Base-by-base conservation (phyloP, 2,888 invertebrate genomes). In the Cephalotes varians region DNA sequence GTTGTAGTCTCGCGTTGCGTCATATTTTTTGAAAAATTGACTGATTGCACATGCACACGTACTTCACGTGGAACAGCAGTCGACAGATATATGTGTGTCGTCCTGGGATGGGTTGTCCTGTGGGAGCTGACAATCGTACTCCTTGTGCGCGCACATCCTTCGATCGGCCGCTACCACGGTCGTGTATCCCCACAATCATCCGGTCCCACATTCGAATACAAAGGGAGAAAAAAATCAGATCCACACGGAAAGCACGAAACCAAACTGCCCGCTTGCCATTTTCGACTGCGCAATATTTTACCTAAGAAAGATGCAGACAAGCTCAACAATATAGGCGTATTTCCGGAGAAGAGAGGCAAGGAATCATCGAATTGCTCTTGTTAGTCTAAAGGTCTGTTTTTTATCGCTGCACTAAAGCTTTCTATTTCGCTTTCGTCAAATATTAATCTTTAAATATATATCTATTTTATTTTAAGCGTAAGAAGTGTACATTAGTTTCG, bases 271-370 rank as follows among this genome's bases (percentile, higher is more conserved):
- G 92, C 88, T 91, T 87, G 85, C 82, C 85, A 67, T 71, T 80
- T 84, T 87, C 86, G 86, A 90, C 88, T 89, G 87, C 87, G 90
- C 92, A 92, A 89, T 92, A 92, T 93, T 92, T 92, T 92, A 92
- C 86, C 87, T 83, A 85, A 86, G 79, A 85, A 79, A 81, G 18
- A 44, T 65, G 64, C 44, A 28, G 67, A 76, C 85, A 86, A 90
- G 91, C 91, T 92, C 91, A 90, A 92, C 91, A 67, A 64, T 88
- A 88, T 90, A 91, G 91, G 82, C 84, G 91, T 90, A 91, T 91
- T 91, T 91, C 85, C 87, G 90, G 82, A 77, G 81, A 85, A 88
- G 60, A 83, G 51, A 73, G 54, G 5, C 12, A 37, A n/a, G 37
- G 1, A 21, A 44, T 51, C 1, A 7, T 49, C 7, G 25, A 65